Evolutionary conservation across 2,113 vertebrate genomes (phyloP).

Genomic region (Nipponia nippon): DNA sequence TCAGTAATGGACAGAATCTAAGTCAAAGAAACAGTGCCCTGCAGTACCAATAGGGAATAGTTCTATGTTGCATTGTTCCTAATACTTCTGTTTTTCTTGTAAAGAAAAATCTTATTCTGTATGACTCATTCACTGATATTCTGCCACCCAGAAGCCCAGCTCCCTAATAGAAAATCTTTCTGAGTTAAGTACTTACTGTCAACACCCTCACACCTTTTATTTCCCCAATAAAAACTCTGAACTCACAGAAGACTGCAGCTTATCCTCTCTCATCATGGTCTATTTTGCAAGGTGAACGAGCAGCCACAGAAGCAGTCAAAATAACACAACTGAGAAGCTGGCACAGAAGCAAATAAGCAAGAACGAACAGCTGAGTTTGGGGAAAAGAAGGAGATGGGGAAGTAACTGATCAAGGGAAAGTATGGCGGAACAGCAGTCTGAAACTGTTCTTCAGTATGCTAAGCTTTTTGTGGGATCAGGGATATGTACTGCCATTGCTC

Average conservation of each 20-base stretch:
- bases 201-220: not conserved
- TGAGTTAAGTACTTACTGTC: not conserved
- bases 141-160: not conserved
- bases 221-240: not conserved
- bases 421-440: not conserved
- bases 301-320: not conserved
- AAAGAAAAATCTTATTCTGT: not conserved
- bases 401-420: not conserved
- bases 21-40: not conserved
- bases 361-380: not conserved
- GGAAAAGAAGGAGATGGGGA: not conserved
- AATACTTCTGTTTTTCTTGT: not conserved
- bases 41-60: not conserved
- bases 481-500: not conserved
- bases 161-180: not conserved
- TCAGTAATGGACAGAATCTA: not conserved
- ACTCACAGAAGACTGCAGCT: not conserved
- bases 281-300: not conserved
- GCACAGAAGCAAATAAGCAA: not conserved
- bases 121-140: not conserved
- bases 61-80: not conserved
- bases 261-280: not conserved
- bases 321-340: not conserved
- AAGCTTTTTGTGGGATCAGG: not conserved
- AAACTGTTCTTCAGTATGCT: not conserved